Base-by-base conservation (phyloP, 2,797 vertebrate genomes). In the Mormyrus proboscirostris region DNA sequence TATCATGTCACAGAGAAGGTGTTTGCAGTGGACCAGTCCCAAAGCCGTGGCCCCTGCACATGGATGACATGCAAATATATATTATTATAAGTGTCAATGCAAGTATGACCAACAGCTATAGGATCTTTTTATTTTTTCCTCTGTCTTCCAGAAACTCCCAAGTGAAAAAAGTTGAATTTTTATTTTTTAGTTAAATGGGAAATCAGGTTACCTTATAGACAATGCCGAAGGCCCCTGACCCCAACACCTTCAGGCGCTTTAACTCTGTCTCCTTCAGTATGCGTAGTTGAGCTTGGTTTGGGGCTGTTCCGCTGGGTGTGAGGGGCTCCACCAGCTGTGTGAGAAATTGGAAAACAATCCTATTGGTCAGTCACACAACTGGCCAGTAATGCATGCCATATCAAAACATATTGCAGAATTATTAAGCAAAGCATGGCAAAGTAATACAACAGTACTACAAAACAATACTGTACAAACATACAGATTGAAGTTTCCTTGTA, bases 201-300 rank as follows among this genome's bases (percentile, higher is more conserved):
- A 44, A 49, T 49, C 16, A 4, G 59, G 84, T 94, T 94, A 99
- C 99, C 97, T 99, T 99, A 93, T 99, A 99, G 22, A 99, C 99
- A 0, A 98, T 99, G 87, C 98, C 99, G 90, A 99, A 99, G 65
- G 99, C 99, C 12, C 99, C 98, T 0, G 98, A 98, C 19, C 99
- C 99, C 7, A 99, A 97, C 50, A 99, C 97, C 93, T 99, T 99
- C 47, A 99, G 96, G 88, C 96, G 94, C 93, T 99, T 99, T 44
- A 99, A 96, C 91, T 99, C 99, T 0, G 99, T 99, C 94, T 99
- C 99, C 93, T 99, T 99, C 91, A 99, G 94, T 92, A 99, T 99
- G 50, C 99, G 97, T 51, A 99, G 97, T 89, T 99, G 99, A 51
- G 99, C 99, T 92, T 99, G 98, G 93, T 99, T 99, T 47, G 99